Percentiles rank a stretch among this genome's conserved stretches.
Evolutionary conservation across 1,140 invertebrate genomes (phyloP).

Genomic region (Eueides isabella): DNA sequence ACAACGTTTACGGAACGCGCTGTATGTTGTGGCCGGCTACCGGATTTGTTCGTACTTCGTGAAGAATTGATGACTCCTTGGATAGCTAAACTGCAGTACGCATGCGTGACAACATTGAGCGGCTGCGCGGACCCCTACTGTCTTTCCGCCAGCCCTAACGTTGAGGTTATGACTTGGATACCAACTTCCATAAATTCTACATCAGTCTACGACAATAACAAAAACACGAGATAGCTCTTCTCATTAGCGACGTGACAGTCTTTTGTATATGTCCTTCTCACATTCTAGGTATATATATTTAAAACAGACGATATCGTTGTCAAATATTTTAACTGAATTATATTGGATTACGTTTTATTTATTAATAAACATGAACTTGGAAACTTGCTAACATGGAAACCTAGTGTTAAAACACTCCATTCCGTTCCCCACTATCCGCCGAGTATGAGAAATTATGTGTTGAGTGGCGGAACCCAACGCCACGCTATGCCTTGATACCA

Average conservation of each 20-base stretch:
- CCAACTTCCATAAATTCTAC: constrained; percentile 54
- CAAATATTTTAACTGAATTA: too few species aligned
- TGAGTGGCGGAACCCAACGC: too few species aligned
- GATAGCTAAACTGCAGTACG: constrained; percentile 41
- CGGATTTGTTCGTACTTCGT: constrained; percentile 63
- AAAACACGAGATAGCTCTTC: constrained; percentile 32
- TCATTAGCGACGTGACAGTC: constrained; percentile 34
- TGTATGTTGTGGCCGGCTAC: constrained; percentile 57
- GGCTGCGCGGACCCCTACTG: constrained; percentile 67
- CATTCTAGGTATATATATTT: not conserved
- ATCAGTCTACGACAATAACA: constrained; percentile 41
- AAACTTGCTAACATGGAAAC: too few species aligned
- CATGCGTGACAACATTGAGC: constrained; percentile 79
- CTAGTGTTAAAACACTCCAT: too few species aligned
- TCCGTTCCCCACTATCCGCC: too few species aligned
- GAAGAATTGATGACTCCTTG: constrained; percentile 51
- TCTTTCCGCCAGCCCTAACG: constrained; percentile 54
- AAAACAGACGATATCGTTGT: not conserved
- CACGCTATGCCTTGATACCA: too few species aligned
- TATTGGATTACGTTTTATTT: too few species aligned
- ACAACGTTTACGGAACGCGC: constrained; percentile 43
- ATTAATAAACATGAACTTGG: too few species aligned
- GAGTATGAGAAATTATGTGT: too few species aligned
- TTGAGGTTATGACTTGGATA: constrained; percentile 76
- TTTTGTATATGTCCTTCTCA: not conserved